Evolutionary conservation across 2,888 invertebrate genomes (phyloP), one percentile per base, ranked within the genome.

Genomic region (Cepaea hortensis): DNA sequence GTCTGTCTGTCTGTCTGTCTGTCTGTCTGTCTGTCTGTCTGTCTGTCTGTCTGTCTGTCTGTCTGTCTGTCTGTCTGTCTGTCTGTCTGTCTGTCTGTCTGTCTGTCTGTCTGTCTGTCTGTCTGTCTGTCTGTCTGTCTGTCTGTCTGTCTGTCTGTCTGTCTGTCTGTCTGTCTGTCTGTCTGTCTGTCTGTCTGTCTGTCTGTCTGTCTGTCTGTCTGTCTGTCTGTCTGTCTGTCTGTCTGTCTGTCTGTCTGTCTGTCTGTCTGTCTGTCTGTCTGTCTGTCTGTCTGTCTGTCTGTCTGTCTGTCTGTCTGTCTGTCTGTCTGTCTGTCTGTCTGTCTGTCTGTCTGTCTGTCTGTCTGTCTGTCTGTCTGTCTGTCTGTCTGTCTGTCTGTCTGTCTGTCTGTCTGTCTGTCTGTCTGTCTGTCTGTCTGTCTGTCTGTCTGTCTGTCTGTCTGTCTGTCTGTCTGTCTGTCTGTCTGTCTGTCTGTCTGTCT

Each of bases 111-210:
- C 76, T 50, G 68, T 70, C 23, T 46, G 50, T 61, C 55, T 65
- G 15, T 13, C 55, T 55, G 35, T 84, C n/a, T 75, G 23, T 84
- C 84, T 84, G 75, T 84, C 84, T 84, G 62, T 75, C 75, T 84
- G 23, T 84, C 84, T 84, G 76, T 75, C 84, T 75, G 23, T 62
- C 75, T 84, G 61, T 84, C 61, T 35, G 46, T 84, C 65, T 84
- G 62, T 76, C 76, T 76, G 23, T 76, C 76, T 76, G 46, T 76
- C 61, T 62, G 35, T 46, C 76, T 84, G 23, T 76, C 61, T 76
- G 18, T 84, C 62, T 84, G 11, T 76, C 62, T 76, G 18, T 84
- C 76, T 76, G 18, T 76, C 76, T 76, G 18, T 76, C 76, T 62
- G 11, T 61, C 18, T 35, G 15, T 76, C 84, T 76, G 7, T 61